Evolutionary conservation across 2,888 invertebrate species (phyloP), one percentile per base, ranked within the genome.

Genomic region (Polia nebulosa): DNA sequence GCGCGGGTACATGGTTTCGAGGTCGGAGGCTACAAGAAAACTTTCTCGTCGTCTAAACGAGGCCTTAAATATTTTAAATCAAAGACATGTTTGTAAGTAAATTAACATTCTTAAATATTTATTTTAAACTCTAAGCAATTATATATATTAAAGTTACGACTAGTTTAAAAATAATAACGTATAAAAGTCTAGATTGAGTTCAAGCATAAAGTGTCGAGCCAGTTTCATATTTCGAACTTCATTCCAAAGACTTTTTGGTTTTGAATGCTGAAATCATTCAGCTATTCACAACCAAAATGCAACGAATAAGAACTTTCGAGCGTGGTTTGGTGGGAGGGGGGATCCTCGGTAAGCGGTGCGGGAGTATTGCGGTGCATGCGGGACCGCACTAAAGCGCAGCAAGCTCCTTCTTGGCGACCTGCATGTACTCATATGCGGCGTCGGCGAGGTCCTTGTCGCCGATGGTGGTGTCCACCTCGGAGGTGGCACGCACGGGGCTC

Each of bases 361-460:
- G 9, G 9, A 0, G 15, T 3, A 3, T n/a, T 4, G 11, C 9
- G 45, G 9, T 7, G 13, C 1, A 27, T 9, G 32, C n/a, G 39
- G 7, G n/a, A n/a, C 22, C 7, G 45, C 41, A 20, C 65, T 79
- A 82, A 59, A 82, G 55, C 22, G 61, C 36, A 8, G 76, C 56
- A 25, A 81, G 73, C 61, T 89, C 89, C 74, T 89, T 92, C 80
- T 87, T 91, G 71, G 92, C 87, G 29, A 82, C 34, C 41, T 82
- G 81, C 74, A 83, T 55, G 87, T 15, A 80, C 39, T 80, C 78
- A 0, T 36, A 34, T 32, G 76, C 27, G 27, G 76, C 76, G 2
- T 77, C 76, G 27, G 20, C 1, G 13, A 94, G 89, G 87, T 94
- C 94, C 11, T 80, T 75, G 86, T 93, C 93, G 13, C 91, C 92